Percentiles rank a stretch among this genome's conserved stretches.
phyloP scores from a whole-genome alignment of 2,888 invertebrate genomes.

The Blomia tropicalis region DNA sequence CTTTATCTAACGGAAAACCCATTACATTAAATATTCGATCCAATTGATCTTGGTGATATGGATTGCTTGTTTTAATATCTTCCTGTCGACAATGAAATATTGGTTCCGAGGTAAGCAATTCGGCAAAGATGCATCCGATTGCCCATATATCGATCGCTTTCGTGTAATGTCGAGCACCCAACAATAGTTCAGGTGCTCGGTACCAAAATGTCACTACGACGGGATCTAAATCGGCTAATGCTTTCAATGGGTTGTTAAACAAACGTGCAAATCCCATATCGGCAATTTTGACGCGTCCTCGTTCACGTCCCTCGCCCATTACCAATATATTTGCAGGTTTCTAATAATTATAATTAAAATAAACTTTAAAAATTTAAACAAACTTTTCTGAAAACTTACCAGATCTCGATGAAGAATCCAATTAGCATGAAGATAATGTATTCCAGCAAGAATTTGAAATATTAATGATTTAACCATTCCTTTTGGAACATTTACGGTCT shows the following conservation, averaged over 20 bases:
- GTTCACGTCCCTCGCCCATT: conserved; percentile 94
- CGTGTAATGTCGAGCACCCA: conserved; percentile 90
- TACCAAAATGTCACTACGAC: conserved; percentile 99
- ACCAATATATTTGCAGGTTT: conserved; percentile 98
- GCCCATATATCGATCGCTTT: conserved; percentile 99
- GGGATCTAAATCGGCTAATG: conserved; percentile 91
- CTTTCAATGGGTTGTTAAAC: conserved; percentile 93
- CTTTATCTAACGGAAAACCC: conserved; percentile 94
- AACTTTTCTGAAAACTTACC: conserved; percentile 39
- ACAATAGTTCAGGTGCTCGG: conserved; percentile 80
- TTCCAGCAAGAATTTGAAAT: conserved; percentile 95
- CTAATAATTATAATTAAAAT: too few species aligned
- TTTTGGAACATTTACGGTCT: conserved; percentile 83
- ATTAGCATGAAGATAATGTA: conserved; percentile 94
- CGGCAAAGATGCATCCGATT: conserved; percentile 97
- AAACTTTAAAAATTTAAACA: neutral
- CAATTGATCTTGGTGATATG: conserved; percentile 95
- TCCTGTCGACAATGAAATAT: conserved; percentile 98
- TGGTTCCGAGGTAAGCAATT: conserved; percentile 93
- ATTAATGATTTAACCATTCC: conserved; percentile 94
- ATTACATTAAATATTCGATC: conserved; percentile 97
- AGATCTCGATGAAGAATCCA: conserved; percentile 97
- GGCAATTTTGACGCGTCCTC: conserved; percentile 87
- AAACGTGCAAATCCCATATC: conserved; percentile 98
- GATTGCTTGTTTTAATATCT: conserved; percentile 97